These are phyloP conservation scores for Thymallus thymallus DNA, from an alignment of 2,113 vertebrate genomes.

Conservation along the genomic window DNA sequence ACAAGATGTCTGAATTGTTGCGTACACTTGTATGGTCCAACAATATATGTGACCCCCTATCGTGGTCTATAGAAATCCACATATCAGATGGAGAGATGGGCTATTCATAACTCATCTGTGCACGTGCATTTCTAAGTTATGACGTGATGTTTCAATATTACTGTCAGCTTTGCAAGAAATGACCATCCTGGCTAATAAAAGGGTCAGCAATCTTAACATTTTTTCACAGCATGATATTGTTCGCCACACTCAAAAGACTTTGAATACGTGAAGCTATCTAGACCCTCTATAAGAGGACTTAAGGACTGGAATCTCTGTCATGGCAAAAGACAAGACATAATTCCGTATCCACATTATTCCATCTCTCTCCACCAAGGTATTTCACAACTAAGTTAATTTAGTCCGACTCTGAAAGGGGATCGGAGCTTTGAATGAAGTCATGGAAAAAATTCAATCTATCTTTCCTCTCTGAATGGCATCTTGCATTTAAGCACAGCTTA, in stretches of 20 bases:
- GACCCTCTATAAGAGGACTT: constrained; percentile 51
- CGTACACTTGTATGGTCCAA: constrained; percentile 35
- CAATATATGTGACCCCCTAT: constrained; percentile 60
- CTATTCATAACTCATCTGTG: constrained; percentile 64
- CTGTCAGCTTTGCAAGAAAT: constrained; percentile 63
- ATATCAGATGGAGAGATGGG: constrained; percentile 58
- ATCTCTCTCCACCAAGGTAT: constrained; percentile 34
- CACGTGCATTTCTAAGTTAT: constrained; percentile 59
- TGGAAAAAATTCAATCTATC: constrained; percentile 70
- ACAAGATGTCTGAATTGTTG: constrained; percentile 63
- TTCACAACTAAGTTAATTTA: constrained; percentile 48
- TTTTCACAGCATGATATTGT: constrained; percentile 54
- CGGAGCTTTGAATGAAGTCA: constrained; percentile 66
- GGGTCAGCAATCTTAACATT: constrained; percentile 67
- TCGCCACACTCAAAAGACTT: constrained; percentile 52
- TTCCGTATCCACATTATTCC: constrained; percentile 12
- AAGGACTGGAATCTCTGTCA: constrained; percentile 39
- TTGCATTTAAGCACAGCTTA: constrained; percentile 62
- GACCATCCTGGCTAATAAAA: constrained; percentile 56
- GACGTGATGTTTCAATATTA: constrained; percentile 56
- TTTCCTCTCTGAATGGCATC: constrained; percentile 57
- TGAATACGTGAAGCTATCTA: constrained; percentile 35
- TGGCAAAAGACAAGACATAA: constrained; percentile 43
- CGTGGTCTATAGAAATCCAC: constrained; percentile 51
- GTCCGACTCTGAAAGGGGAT: constrained; percentile 54